Conservation (phyloP, 2,888 invertebrate species). For the Bimastos eiseni region DNA sequence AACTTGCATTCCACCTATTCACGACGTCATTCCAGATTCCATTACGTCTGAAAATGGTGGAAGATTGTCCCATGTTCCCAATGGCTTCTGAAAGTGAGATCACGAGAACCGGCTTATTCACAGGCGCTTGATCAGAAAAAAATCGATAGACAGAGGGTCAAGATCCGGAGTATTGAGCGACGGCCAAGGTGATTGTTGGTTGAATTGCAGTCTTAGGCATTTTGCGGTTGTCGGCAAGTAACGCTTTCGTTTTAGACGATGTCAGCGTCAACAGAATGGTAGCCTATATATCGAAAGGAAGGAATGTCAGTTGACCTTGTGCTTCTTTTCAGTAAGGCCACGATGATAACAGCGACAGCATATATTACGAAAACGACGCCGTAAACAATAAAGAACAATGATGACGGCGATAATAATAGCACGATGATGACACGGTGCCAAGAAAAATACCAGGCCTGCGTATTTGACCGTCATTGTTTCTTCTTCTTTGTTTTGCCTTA, state of each 20-base stretch:
- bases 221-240: neutral
- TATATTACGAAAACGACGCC: no score
- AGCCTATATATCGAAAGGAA: no score
- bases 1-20: neutral
- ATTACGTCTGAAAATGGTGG: neutral
- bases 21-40: neutral
- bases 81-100: no score
- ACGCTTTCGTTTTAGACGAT: neutral
- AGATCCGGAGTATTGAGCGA: no score
- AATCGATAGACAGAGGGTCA: no score
- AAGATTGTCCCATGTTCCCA: neutral
- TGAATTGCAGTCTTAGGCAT: neutral
- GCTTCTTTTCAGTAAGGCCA: neutral
- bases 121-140: no score
- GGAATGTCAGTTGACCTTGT: neutral
- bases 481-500: neutral
- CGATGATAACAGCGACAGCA: no score
- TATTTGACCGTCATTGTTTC: neutral
- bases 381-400: neutral
- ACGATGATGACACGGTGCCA: neutral
- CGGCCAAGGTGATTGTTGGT: no score
- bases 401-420: neutral
- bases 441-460: no score
- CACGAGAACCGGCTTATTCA: no score
- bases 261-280: neutral